A percentile compares a stretch with the other conserved stretches of the same genome.
These are phyloP conservation scores for Antechinus flavipes DNA, from an alignment of 2,113 vertebrate species.

Conservation along the genomic window DNA sequence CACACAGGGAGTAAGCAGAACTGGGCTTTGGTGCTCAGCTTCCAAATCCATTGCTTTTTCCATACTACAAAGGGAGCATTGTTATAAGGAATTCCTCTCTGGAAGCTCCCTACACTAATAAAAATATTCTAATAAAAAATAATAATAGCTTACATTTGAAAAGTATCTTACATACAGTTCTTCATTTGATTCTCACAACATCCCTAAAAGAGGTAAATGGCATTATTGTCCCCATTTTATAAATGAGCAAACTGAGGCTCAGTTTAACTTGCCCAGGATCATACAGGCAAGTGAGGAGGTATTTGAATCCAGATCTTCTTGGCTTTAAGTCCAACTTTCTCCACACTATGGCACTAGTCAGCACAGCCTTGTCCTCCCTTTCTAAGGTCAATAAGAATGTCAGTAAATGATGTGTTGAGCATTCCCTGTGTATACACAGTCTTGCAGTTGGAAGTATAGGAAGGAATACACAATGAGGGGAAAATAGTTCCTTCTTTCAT, in stretches of 20 bases:
- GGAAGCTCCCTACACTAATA: too few relatives aligned
- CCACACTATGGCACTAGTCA: neutral
- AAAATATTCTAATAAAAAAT: too few relatives aligned
- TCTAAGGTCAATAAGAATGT: neutral
- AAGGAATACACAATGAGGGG: neutral
- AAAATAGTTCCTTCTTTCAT: neutral
- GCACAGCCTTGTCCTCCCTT: neutral
- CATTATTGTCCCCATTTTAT: too few relatives aligned
- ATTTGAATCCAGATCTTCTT: neutral
- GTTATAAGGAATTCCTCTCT: too few relatives aligned
- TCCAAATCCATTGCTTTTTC: neutral
- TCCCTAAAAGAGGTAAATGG: too few relatives aligned
- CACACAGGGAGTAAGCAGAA: neutral
- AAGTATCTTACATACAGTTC: neutral
- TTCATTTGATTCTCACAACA: too few relatives aligned
- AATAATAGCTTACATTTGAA: neutral
- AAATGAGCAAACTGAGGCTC: neutral
- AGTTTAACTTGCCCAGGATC: neutral
- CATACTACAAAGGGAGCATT: neutral
- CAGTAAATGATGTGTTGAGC: neutral
- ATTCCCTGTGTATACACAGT: neutral
- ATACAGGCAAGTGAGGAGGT: neutral
- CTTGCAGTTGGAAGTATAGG: neutral
- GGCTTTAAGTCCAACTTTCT: too few relatives aligned
- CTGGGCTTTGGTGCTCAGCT: neutral